A percentile compares a stretch with the other conserved stretches of the same genome.
Conservation (phyloP, 2,113 vertebrate genomes). For the Diadophis punctatus region DNA sequence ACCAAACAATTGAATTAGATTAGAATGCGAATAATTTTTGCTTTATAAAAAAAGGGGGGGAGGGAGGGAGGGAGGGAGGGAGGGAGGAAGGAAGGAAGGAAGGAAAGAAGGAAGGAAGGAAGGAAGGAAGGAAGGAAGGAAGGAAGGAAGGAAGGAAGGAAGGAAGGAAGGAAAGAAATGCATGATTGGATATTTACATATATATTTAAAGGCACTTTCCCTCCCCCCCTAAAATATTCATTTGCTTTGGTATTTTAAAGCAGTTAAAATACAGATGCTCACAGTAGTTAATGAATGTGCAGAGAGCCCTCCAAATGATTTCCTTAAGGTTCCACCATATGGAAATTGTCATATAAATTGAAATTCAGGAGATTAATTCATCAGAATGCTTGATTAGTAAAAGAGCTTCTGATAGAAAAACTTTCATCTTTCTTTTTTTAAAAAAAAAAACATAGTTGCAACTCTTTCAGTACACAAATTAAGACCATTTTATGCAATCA, state of each 20-base stretch:
- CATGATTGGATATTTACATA: conserved; percentile 33
- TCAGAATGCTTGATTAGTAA: conserved; percentile 27
- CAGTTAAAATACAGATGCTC: conserved; percentile 30
- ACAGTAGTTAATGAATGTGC: conserved; percentile 20
- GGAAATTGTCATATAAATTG: conserved; percentile 34
- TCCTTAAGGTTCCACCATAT: conserved; percentile 49
- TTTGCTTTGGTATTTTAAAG: conserved; percentile 50
- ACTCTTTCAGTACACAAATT: background rate
- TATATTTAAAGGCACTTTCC: conserved; percentile 44
- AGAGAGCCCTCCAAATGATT: conserved; percentile 28
- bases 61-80: too few relatives aligned
- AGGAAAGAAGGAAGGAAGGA: too few relatives aligned
- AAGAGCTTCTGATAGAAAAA: background rate
- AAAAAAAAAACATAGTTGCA: background rate
- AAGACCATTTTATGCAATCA: conserved; percentile 27
- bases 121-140: background rate
- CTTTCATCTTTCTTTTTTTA: conserved; percentile 2
- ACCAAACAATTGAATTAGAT: conserved; percentile 51
- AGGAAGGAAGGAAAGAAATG: background rate
- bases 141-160: too few relatives aligned
- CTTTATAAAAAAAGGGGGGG: background rate
- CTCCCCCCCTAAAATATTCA: conserved; percentile 58
- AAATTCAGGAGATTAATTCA: conserved; percentile 45
- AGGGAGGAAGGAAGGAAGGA: too few relatives aligned
- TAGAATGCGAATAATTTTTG: conserved; percentile 40